Conservation (phyloP, 2,888 invertebrate genomes). For the Neoitamus cyanurus region DNA sequence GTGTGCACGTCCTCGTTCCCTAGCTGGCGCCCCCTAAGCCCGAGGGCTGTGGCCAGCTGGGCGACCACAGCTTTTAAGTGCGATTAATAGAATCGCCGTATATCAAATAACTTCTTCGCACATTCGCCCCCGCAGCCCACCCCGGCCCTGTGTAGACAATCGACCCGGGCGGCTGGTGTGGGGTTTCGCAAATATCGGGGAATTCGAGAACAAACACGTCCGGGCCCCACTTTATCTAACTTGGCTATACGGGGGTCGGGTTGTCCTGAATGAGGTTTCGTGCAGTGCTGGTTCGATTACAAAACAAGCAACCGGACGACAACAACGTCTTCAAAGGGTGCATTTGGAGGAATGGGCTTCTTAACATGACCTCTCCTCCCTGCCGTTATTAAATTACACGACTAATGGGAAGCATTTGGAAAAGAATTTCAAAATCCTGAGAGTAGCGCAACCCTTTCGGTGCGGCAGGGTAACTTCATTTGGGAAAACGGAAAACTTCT, state of each 20-base stretch:
- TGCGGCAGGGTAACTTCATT: neutral
- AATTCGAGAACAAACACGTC: slow-evolving; percentile 4
- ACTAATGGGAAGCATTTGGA: slow-evolving; percentile 13
- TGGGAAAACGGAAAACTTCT: neutral
- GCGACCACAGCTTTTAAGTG: slow-evolving; percentile 28
- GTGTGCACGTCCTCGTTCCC: neutral
- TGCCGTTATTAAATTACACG: slow-evolving; percentile 40
- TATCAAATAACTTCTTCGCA: slow-evolving; percentile 34
- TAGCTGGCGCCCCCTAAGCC: neutral
- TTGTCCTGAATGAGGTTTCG: neutral
- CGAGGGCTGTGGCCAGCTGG: neutral
- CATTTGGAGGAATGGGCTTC: neutral
- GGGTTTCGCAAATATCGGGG: neutral
- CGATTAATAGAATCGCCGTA: slow-evolving; percentile 39
- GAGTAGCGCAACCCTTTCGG: neutral
- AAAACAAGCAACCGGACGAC: slow-evolving; percentile 10
- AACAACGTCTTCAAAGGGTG: neutral
- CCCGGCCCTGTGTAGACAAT: neutral
- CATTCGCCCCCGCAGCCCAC: neutral
- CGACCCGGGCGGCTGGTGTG: neutral
- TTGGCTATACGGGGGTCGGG: neutral
- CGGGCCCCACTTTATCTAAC: neutral
- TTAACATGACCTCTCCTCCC: neutral
- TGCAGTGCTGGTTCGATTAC: neutral
- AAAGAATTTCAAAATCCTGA: neutral